Base-by-base conservation (phyloP, 2,797 vertebrate genomes). In the Ispidina picta region DNA sequence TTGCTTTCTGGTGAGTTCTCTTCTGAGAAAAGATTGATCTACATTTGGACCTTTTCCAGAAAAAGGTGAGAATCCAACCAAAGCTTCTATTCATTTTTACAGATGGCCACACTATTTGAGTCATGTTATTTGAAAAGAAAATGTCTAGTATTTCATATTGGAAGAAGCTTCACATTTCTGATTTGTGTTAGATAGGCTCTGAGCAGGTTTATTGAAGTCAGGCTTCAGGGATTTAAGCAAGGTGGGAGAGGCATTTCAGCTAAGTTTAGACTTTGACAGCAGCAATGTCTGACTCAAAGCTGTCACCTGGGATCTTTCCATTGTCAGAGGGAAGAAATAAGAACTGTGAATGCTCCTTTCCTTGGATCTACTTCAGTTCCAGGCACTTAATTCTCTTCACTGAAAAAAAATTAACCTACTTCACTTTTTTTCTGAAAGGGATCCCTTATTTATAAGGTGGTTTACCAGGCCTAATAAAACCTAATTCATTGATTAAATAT, bases 21-120 rank as follows among this genome's bases (percentile, higher is more conserved):
- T 72, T 79, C 29, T 62, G 54, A 81, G 35, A 83, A 71, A 74
- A 46, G 41, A 88, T 56, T 77, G 83, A 91, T 85, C 58, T 58
- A 15, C 35, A 10, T 65, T 78, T 90, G 77, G 82, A 73, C 17
- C 6, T 19, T 41, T 80, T 74, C 86, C 37, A 89, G 73, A 64
- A 83, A 74, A 79, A 91, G 37, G 65, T 86, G 76, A 92, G 83
- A 93, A 77, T 70, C 31, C 29, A 82, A 43, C 19, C 21, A 66
- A 79, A 48, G 20, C 35, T 76, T 55, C 46, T 76, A 19, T 51
- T 69, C 25, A 15, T 87, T 85, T 92, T 74, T 85, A 89, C 65
- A 88, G 69, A 80, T 33, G 46, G 69, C 15, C 62, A 68, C 49
- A 62, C 72, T 77, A 58, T 56, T 77, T 46, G 56, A 64, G 80